phyloP scores from a whole-genome alignment of 2,888 invertebrate genomes.

The Thumatha senex region DNA sequence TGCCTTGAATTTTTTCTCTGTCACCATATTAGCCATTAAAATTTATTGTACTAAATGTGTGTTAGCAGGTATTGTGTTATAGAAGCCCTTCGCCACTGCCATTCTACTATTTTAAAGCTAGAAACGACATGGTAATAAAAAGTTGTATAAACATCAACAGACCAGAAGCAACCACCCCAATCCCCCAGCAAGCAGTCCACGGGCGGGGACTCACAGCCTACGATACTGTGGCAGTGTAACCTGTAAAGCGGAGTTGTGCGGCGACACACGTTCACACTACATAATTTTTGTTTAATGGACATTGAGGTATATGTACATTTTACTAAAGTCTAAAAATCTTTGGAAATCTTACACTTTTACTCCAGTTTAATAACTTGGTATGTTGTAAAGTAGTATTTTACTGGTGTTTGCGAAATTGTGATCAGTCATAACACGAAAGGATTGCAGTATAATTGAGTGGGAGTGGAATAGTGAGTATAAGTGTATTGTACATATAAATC shows the following conservation, averaged over 20 bases:
- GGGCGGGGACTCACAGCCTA: conserved; percentile 97
- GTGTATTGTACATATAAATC: neutral
- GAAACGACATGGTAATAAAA: neutral
- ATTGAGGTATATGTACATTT: neutral
- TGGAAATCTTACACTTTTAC: too few relatives aligned
- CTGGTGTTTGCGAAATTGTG: too few relatives aligned
- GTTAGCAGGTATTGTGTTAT: too few relatives aligned
- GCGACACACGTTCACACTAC: conserved; percentile 33
- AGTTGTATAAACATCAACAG: conserved; percentile 72
- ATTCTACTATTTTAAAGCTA: neutral
- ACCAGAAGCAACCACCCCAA: conserved; percentile 93
- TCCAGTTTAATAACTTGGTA: too few relatives aligned
- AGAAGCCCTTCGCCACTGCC: neutral
- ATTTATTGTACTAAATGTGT: too few relatives aligned
- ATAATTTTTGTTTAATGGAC: conserved; percentile 46
- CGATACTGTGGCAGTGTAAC: conserved; percentile 99
- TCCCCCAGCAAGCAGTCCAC: conserved; percentile 90
- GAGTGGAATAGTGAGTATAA: neutral
- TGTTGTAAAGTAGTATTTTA: too few relatives aligned
- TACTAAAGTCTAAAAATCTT: neutral
- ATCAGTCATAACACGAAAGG: too few relatives aligned
- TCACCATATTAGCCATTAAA: too few relatives aligned
- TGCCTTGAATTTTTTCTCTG: too few relatives aligned
- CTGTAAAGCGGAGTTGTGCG: conserved; percentile 84
- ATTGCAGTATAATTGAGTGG: too few relatives aligned